These are phyloP conservation scores for Pseudomyrmex flavicornis DNA, from an alignment of 1,140 invertebrate genomes.

Conservation along the genomic window DNA sequence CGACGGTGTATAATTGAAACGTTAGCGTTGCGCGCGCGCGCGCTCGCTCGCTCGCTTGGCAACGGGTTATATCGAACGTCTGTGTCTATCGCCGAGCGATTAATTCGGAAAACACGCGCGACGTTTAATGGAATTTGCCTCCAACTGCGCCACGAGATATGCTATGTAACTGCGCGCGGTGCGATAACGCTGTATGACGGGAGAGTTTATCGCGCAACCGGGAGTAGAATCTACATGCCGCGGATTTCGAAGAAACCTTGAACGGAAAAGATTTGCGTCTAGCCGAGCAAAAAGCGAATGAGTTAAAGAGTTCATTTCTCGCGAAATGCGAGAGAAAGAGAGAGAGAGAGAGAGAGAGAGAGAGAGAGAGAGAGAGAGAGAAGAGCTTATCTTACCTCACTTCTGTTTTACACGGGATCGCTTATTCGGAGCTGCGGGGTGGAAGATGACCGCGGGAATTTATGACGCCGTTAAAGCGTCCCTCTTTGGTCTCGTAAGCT, in stretches of 20 bases:
- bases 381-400: conserved; percentile 56
- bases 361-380: too few species aligned
- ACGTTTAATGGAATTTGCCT: conserved; percentile 41
- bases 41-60: background rate
- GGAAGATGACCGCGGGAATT: conserved; percentile 83
- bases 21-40: conserved; percentile 9
- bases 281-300: conserved; percentile 25
- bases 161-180: background rate
- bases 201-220: background rate
- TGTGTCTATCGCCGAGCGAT: conserved; percentile 24
- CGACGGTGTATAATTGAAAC: conserved; percentile 50
- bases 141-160: conserved; percentile 26
- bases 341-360: too few species aligned
- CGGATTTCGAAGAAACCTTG: conserved; percentile 1
- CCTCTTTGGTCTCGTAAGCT: too few species aligned
- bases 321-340: conserved; percentile 35
- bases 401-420: conserved; percentile 77
- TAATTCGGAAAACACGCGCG: conserved; percentile 36
- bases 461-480: conserved; percentile 82
- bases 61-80: conserved; percentile 12
- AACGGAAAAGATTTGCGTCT: background rate
- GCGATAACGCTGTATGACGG: conserved; percentile 26
- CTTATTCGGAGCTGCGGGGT: conserved; percentile 76
- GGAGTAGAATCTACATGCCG: background rate
- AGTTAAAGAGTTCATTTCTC: conserved; percentile 74